These are phyloP conservation scores for Ictalurus furcatus DNA, from an alignment of 2,113 vertebrate species.

Conservation along the genomic window DNA sequence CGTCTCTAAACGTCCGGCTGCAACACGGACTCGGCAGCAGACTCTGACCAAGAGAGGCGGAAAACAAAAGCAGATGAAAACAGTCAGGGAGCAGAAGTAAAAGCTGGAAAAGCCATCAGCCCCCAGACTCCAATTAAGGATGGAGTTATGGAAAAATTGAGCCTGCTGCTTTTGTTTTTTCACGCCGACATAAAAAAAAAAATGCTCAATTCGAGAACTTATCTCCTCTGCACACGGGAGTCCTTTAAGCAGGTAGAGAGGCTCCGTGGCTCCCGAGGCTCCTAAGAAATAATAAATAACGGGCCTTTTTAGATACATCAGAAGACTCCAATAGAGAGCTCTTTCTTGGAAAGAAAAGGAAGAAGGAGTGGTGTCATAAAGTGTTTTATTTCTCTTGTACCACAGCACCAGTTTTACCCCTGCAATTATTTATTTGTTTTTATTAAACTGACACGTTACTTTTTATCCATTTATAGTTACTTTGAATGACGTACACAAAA, in stretches of 20 bases:
- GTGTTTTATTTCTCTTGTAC: not conserved
- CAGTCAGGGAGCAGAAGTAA: constrained; percentile 32
- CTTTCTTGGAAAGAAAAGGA: too few relatives aligned
- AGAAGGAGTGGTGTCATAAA: not conserved
- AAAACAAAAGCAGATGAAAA: constrained; percentile 48
- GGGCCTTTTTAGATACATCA: not conserved
- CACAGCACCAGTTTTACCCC: not conserved
- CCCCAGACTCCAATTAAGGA: constrained; percentile 63
- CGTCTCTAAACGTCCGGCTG: constrained; percentile 43
- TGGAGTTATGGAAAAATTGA: constrained; percentile 63
- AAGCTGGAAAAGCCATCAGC: constrained; percentile 67
- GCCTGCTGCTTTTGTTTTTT: constrained; percentile 40
- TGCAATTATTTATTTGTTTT: not conserved
- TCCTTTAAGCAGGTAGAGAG: constrained; percentile 31
- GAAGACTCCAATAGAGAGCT: not conserved
- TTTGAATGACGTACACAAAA: not conserved
- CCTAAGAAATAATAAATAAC: not conserved
- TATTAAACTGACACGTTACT: not conserved
- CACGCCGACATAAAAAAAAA: constrained; percentile 50
- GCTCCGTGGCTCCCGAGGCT: not conserved
- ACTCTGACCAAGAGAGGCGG: constrained; percentile 1
- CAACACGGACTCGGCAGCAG: not conserved
- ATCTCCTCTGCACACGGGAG: constrained; percentile 60
- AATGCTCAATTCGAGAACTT: constrained; percentile 56
- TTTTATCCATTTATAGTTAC: not conserved